Evolutionary conservation across 2,797 vertebrate species (phyloP).

Genomic region (Takifugu ocellatus): DNA sequence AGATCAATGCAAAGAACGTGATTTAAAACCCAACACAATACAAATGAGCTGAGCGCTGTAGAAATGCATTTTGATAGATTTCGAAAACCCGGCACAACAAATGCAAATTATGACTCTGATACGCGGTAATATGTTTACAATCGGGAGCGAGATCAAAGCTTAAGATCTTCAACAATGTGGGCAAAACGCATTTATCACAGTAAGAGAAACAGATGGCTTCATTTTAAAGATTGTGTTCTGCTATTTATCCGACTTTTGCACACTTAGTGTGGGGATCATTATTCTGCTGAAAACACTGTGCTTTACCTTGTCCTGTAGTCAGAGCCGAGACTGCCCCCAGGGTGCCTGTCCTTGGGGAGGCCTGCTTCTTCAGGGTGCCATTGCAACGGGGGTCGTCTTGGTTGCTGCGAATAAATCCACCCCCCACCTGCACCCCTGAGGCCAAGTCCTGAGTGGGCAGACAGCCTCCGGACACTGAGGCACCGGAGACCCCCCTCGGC

Average conservation of each 20-base stretch:
- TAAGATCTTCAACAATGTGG: background rate
- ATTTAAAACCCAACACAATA: no score
- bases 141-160: background rate
- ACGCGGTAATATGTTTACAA: background rate
- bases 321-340: conserved; percentile 46
- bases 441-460: conserved; percentile 79
- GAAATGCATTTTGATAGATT: background rate
- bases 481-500: conserved; percentile 76
- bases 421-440: conserved; percentile 68
- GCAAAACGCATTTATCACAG: background rate
- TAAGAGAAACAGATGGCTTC: background rate
- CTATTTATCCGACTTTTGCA: conserved; percentile 1
- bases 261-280: background rate
- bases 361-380: conserved; percentile 88
- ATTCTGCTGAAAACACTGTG: conserved; percentile 3
- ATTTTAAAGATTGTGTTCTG: conserved; percentile 5
- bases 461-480: conserved; percentile 71
- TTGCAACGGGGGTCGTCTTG: conserved; percentile 92
- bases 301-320: conserved; percentile 57
- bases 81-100: background rate
- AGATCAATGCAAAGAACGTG: no score
- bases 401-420: conserved; percentile 59
- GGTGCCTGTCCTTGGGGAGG: conserved; percentile 65
- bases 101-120: background rate
- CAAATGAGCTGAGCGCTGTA: no score